Evolutionary conservation across 2,797 vertebrate species (phyloP).

Genomic region (Hephaestus fuliginosus): DNA sequence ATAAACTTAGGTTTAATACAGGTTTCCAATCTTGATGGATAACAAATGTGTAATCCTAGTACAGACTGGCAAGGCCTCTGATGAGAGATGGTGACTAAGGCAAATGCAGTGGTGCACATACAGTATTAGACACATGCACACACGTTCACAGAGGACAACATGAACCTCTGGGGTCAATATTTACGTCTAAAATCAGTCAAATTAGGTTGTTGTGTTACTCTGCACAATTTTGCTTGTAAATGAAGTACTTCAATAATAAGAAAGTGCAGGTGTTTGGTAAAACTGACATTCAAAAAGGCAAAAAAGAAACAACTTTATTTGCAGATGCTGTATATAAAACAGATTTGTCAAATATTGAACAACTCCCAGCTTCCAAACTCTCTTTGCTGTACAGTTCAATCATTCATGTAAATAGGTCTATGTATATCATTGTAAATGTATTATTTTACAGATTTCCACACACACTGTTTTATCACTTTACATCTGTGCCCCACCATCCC

Average conservation of each 20-base stretch:
- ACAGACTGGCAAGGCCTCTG: constrained; percentile 78
- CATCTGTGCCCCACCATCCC: constrained; percentile 24
- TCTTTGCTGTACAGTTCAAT: constrained; percentile 51
- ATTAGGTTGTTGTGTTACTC: constrained; percentile 21
- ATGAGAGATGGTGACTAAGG: constrained; percentile 73
- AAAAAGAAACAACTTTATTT: constrained; percentile 33
- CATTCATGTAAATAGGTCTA: constrained; percentile 40
- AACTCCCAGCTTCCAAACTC: constrained; percentile 13
- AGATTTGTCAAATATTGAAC: constrained; percentile 41
- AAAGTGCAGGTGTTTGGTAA: constrained; percentile 56
- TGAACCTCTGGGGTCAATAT: constrained; percentile 40
- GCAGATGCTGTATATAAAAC: constrained; percentile 48
- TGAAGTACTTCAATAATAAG: constrained; percentile 6
- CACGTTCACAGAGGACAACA: constrained; percentile 26
- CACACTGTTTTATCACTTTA: constrained; percentile 28
- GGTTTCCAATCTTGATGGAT: constrained; percentile 44
- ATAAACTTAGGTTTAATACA: constrained; percentile 16
- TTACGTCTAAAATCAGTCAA: constrained; percentile 28
- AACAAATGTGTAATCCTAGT: constrained; percentile 42
- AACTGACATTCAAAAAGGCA: constrained; percentile 55
- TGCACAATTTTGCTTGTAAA: constrained; percentile 34
- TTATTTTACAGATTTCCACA: constrained; percentile 61
- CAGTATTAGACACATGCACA: constrained; percentile 48
- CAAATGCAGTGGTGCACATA: constrained; percentile 66
- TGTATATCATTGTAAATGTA: constrained; percentile 31